Conservation (phyloP, 2,888 invertebrate genomes). For the Diaprepes abbreviatus region DNA sequence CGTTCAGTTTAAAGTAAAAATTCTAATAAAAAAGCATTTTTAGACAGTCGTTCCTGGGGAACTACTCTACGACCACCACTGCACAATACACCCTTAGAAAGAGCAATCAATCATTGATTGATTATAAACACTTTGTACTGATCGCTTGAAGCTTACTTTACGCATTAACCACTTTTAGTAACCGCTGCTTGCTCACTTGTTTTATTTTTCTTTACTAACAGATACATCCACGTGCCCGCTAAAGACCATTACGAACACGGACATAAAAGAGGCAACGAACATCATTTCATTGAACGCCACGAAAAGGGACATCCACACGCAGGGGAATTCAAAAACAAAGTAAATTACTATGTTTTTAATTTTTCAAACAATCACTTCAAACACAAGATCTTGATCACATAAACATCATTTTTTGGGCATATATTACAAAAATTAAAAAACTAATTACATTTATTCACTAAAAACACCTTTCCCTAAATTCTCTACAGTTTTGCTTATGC, state of each 20-base stretch:
- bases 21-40: no score
- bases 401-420: no score
- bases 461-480: no score
- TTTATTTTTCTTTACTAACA: conserved; percentile 65
- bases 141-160: background rate
- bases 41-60: no score
- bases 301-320: conserved; percentile 77
- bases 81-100: no score
- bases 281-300: conserved; percentile 80
- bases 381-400: background rate
- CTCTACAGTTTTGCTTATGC: no score
- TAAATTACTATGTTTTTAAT: conserved; percentile 63
- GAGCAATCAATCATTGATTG: no score
- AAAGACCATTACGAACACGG: conserved; percentile 81
- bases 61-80: no score
- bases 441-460: no score
- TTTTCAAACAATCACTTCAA: background rate
- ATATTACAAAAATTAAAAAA: no score
- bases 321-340: conserved; percentile 82
- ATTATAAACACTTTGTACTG: no score
- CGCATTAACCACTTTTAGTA: background rate
- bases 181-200: conserved; percentile 6
- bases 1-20: no score
- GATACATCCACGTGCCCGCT: conserved; percentile 79
- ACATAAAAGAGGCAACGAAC: conserved; percentile 78